phyloP scores from a whole-genome alignment of 2,797 vertebrate genomes.

The Petrocephalus schoutedeni region DNA sequence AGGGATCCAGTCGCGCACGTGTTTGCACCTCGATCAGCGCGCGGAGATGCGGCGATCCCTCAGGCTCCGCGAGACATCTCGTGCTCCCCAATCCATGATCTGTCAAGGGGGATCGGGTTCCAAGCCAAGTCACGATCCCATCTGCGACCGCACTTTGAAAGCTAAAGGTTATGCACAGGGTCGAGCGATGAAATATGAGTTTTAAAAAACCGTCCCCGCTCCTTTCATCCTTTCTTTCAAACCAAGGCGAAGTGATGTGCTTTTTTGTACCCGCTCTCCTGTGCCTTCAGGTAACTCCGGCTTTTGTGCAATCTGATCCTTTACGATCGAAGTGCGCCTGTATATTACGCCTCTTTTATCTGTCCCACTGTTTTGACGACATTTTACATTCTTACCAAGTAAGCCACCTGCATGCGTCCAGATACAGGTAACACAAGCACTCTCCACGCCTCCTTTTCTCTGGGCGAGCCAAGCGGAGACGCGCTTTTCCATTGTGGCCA shows the following conservation, averaged over 20 bases:
- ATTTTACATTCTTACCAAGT: conserved; percentile 51
- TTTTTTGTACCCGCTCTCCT: conserved; percentile 48
- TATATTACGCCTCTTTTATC: conserved; percentile 16
- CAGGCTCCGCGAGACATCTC: conserved; percentile 49
- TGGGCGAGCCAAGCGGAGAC: conserved; percentile 13
- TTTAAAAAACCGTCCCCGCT: not conserved
- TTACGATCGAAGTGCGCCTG: not conserved
- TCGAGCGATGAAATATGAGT: conserved; percentile 26
- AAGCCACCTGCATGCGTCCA: conserved; percentile 50
- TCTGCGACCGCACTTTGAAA: conserved; percentile 30
- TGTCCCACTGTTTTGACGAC: conserved; percentile 40
- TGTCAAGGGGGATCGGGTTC: conserved; percentile 46
- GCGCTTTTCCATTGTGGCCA: not conserved
- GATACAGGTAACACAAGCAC: conserved; percentile 62
- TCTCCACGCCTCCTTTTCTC: conserved; percentile 49
- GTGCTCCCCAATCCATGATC: conserved; percentile 69
- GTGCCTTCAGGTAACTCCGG: conserved; percentile 28
- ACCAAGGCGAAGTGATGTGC: conserved; percentile 47
- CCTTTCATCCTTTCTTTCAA: conserved; percentile 48
- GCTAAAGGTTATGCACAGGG: conserved; percentile 35
- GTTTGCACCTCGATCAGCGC: conserved; percentile 58
- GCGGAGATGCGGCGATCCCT: conserved; percentile 60
- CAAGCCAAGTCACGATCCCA: conserved; percentile 37
- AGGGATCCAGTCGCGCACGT: conserved; percentile 52
- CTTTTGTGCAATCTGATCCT: conserved; percentile 22